Percentiles rank a stretch among this genome's conserved stretches.
Evolutionary conservation across 1,140 invertebrate genomes (phyloP).

Genomic region (Conus ventricosus): DNA sequence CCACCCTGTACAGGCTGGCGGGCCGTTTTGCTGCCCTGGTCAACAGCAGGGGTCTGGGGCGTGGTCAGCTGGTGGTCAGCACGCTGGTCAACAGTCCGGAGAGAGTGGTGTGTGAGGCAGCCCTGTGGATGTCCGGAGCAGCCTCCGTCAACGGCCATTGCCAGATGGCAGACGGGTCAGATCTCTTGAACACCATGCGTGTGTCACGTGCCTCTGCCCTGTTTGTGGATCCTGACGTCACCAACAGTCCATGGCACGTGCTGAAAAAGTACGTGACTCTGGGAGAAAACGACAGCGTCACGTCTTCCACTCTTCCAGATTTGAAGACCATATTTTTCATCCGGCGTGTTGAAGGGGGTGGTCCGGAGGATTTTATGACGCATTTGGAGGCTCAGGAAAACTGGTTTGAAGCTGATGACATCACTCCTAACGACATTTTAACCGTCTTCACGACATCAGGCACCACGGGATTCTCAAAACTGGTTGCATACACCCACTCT

Average conservation of each 20-base stretch:
- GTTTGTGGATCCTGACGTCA: conserved; percentile 13
- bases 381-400: neutral
- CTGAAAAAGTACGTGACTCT: conserved; percentile 10
- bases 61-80: conserved; percentile 13
- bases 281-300: neutral
- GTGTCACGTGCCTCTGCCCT: neutral
- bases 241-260: conserved; percentile 14
- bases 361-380: neutral
- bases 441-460: conserved; percentile 10
- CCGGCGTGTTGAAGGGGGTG: neutral
- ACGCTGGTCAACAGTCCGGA: conserved; percentile 22
- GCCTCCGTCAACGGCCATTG: conserved; percentile 11
- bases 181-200: neutral
- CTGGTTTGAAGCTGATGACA: neutral
- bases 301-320: neutral
- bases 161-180: conserved; percentile 7
- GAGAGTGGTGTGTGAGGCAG: conserved; percentile 15
- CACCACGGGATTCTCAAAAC: conserved; percentile 7
- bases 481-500: neutral
- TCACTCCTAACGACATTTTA: neutral
- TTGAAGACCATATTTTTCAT: neutral
- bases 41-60: neutral
- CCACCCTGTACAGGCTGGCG: neutral
- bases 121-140: neutral
- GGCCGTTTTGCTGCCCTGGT: conserved; percentile 1